Evolutionary conservation across 2,113 vertebrate genomes (phyloP), one percentile per base, ranked within the genome.

Genomic region (Martes martes): DNA sequence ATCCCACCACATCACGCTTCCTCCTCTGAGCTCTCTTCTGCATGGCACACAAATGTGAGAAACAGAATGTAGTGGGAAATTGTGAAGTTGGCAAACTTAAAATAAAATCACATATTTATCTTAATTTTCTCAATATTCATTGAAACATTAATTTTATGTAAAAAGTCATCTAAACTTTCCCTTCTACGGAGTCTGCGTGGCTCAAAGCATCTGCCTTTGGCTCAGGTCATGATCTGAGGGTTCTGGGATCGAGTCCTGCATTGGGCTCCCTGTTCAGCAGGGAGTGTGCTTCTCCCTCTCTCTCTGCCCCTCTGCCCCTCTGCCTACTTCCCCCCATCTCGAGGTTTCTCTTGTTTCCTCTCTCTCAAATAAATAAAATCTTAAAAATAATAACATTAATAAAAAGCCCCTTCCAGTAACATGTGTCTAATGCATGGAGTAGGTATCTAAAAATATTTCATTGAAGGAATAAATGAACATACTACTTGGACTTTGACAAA

Each of bases 1-100:
- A 10, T 7, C 13, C 11, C 21, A 5, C 15, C 26, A 15, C 1
- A 0, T 18, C 7, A 6, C 15, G 15, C 21, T 2, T 2, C 63
- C 18, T 13, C 4, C 31, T 16, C 71, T 24, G 39, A 13, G 9
- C 26, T 69, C 42, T 39, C 39, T 9, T n/a, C 47, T 26, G 42
- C 2, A 1, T 7, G 16, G 33, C 1, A 8, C 31, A 24, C 31
- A 63, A 11, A 50, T 2, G 9, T 9, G 9, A 71, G 42, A 47
- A 81, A 55, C 16, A 11, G 42, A 59, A 28, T 23, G 7, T 28
- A 19, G 1, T 23, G 24, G n/a, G 89, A 36, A 80, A 23, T 15
- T 23, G 1, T 78, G 52, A 78, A 4, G 9, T 18, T 7, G 6
- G 33, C 16, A 16, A 83, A 79, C 61, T 80, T 80, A 88, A 80